Percentiles rank a stretch among this genome's conserved stretches.
phyloP scores from a whole-genome alignment of 2,797 vertebrate genomes.

The Dicrostonyx torquatus region DNA sequence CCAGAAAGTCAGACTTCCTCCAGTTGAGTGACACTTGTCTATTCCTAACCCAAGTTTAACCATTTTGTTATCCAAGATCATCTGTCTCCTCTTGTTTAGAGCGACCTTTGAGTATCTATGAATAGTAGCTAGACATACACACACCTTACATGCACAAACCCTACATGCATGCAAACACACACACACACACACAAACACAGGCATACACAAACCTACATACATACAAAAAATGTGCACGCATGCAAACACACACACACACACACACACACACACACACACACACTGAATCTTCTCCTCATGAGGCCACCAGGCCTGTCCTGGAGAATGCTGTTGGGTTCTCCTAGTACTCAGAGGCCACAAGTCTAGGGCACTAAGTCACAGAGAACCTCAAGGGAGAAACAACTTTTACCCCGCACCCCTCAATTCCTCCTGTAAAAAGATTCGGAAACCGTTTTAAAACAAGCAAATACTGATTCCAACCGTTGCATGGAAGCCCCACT shows the following conservation, averaged over 20 bases:
- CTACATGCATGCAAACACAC: background rate
- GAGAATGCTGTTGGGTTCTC: background rate
- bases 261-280: background rate
- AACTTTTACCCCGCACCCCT: background rate
- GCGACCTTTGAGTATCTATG: too few relatives aligned
- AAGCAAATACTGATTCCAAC: too few relatives aligned
- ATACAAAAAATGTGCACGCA: accelerated
- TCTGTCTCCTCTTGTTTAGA: background rate
- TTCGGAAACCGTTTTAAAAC: background rate
- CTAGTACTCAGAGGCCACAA: background rate
- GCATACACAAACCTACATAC: background rate
- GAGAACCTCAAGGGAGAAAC: background rate
- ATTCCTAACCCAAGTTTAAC: background rate
- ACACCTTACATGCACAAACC: too few relatives aligned
- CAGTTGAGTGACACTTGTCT: background rate
- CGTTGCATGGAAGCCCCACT: background rate
- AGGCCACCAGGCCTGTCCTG: background rate
- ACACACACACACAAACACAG: background rate
- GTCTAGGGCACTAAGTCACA: background rate
- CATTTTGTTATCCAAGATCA: background rate
- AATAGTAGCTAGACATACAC: background rate
- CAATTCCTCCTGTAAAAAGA: background rate
- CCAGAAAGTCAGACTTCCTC: background rate
- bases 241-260: background rate
- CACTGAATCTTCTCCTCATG: background rate